Evolutionary conservation across 1,140 invertebrate genomes (phyloP).

Genomic region (Habropoda laboriosa): DNA sequence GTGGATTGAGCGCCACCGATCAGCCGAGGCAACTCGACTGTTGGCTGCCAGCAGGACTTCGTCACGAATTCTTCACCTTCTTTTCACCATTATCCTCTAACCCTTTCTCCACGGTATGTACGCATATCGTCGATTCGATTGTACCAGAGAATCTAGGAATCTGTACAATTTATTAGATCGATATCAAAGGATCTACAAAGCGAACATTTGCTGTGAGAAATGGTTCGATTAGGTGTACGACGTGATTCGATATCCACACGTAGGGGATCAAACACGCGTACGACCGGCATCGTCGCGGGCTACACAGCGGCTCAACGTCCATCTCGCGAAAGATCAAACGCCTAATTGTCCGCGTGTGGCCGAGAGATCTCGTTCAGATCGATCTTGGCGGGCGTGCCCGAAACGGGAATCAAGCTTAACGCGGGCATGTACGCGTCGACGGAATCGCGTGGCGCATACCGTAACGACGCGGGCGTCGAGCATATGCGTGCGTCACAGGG

Average conservation of each 20-base stretch:
- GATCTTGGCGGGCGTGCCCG: neutral
- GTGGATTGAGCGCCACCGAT: conserved; percentile 55
- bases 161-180: too few relatives aligned
- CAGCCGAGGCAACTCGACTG: conserved; percentile 1
- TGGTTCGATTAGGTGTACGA: conserved; percentile 18
- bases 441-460: conserved; percentile 19
- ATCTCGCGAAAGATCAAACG: conserved; percentile 25
- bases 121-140: neutral
- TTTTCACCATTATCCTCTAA: too few relatives aligned
- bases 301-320: neutral
- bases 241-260: conserved; percentile 19
- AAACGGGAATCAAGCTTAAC: neutral
- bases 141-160: too few relatives aligned
- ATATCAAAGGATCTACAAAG: neutral
- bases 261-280: neutral
- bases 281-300: neutral
- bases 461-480: conserved; percentile 17
- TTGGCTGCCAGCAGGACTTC: neutral
- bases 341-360: neutral
- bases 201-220: conserved; percentile 16
- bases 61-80: too few relatives aligned
- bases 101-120: too few relatives aligned
- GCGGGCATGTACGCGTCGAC: conserved; percentile 2
- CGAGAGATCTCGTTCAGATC: conserved; percentile 19
- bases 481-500: conserved; percentile 65